Evolutionary conservation across 2,888 invertebrate genomes (phyloP), one percentile per base, ranked within the genome.

Genomic region (Stegophylla sp.): DNA sequence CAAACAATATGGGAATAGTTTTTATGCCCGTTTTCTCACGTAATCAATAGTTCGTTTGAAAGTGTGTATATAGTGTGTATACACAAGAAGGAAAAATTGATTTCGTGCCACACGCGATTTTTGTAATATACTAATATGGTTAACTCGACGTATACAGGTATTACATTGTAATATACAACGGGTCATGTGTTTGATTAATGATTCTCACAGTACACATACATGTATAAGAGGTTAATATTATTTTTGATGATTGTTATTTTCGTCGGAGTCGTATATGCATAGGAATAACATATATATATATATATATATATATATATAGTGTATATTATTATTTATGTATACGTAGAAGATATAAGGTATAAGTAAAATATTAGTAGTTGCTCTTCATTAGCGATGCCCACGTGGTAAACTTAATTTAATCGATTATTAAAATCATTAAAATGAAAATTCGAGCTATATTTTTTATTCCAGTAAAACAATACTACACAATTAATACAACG

Each of bases 101-200:
- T 76, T 76, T 76, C 75, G 75, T 76, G 75, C 75, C 51, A 43
- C 75, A 76, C 75, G 75, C 75, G 75, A 76, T 76, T 76, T 76
- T 51, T 66, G 41, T 76, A 76, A 76, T 53, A 43, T 26, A 34
- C 26, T 53, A 76, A 76, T 53, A 43, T 26, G 51, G 53, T 53
- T 64, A 64, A 64, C 64, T 76, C 64, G 64, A 76, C 75, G 41
- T 64, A 23, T 64, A 64, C 63, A 48, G 20, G 72, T 72, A 73
- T 59, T 73, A 53, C 20, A 53, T 26, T 72, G 72, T 73, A 61
- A 73, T 73, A 45, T 61, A 73, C 74, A 66, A 15, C 75, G 75
- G 66, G 64, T 43, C 64, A 9, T 51, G 48, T 51, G n/a, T 76
- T 76, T 76, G 75, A 76, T 76, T 76, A 76, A 76, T 76, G 75